Evolutionary conservation across 2,797 vertebrate genomes (phyloP).

Genomic region (Oceanodroma leucorhoa): DNA sequence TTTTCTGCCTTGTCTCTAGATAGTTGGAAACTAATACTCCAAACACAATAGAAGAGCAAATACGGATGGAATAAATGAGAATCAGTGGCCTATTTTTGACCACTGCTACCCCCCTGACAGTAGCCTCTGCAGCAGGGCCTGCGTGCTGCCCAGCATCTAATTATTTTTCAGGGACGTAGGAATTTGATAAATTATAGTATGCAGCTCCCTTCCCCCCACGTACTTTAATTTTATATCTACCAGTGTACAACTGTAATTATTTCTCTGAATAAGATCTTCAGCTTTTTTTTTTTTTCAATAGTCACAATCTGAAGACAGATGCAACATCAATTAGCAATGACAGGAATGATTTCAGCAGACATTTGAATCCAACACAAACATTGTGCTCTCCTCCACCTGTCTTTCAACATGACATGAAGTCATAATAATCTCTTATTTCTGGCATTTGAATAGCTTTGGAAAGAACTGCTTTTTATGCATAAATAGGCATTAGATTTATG

Average conservation of each 20-base stretch:
- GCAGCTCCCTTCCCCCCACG: slow-evolving; percentile 24
- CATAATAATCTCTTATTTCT: slow-evolving; percentile 59
- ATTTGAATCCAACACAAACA: slow-evolving; percentile 59
- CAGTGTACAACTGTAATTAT: slow-evolving; percentile 60
- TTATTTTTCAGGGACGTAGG: slow-evolving; percentile 15
- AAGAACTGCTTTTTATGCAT: slow-evolving; percentile 16
- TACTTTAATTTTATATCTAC: slow-evolving; percentile 43
- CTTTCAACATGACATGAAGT: slow-evolving; percentile 63
- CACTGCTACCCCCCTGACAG: slow-evolving; percentile 44
- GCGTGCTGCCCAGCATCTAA: not conserved
- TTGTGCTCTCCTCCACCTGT: slow-evolving; percentile 58
- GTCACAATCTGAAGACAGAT: slow-evolving; percentile 58
- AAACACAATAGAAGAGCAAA: slow-evolving; percentile 40
- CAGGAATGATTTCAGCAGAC: slow-evolving; percentile 58
- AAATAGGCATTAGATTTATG: slow-evolving; percentile 8
- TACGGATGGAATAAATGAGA: slow-evolving; percentile 48
- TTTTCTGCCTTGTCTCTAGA: slow-evolving; percentile 30
- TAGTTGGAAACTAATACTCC: slow-evolving; percentile 40
- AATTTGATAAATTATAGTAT: slow-evolving; percentile 55
- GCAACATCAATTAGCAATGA: slow-evolving; percentile 63
- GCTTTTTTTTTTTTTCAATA: not conserved
- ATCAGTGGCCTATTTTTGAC: slow-evolving; percentile 9
- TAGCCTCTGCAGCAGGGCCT: not conserved
- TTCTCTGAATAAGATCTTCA: slow-evolving; percentile 55
- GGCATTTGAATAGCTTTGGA: slow-evolving; percentile 42